Conservation (phyloP, 1,140 invertebrate species). For the Diachasmimorpha longicaudata region DNA sequence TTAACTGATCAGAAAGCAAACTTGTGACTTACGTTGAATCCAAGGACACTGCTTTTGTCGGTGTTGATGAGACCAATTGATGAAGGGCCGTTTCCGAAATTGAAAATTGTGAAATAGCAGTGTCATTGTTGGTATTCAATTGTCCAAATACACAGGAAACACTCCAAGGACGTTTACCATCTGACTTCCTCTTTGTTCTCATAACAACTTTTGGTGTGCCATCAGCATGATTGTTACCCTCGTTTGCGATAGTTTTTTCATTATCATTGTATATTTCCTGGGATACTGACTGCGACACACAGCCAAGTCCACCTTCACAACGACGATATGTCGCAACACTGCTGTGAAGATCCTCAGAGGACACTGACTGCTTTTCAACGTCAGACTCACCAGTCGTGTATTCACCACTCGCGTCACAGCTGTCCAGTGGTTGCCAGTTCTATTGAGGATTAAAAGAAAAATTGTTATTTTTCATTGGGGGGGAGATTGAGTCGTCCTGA, state of each 20-base stretch:
- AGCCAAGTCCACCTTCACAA: slow-evolving; percentile 48
- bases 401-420: slow-evolving; percentile 89
- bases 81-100: slow-evolving; percentile 88
- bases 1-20: no score
- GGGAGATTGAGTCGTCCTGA: background rate
- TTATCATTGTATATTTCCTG: slow-evolving; percentile 63
- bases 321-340: slow-evolving; percentile 69
- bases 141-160: slow-evolving; percentile 75
- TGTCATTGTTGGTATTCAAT: slow-evolving; percentile 46
- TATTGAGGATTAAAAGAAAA: slow-evolving; percentile 18
- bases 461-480: background rate
- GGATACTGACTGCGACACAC: slow-evolving; percentile 66
- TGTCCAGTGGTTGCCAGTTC: slow-evolving; percentile 59
- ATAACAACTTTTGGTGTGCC: slow-evolving; percentile 58
- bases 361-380: slow-evolving; percentile 71
- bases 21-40: slow-evolving; percentile 36
- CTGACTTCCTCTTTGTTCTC: slow-evolving; percentile 54
- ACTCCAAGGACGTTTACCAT: slow-evolving; percentile 78
- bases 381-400: slow-evolving; percentile 82
- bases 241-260: slow-evolving; percentile 47
- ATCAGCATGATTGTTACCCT: slow-evolving; percentile 34
- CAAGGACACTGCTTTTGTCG: slow-evolving; percentile 53
- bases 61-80: slow-evolving; percentile 64
- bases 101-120: slow-evolving; percentile 67
- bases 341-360: slow-evolving; percentile 75